These are phyloP conservation scores for Lacerta bilineata DNA, from an alignment of 2,797 vertebrate species.

Conservation along the genomic window DNA sequence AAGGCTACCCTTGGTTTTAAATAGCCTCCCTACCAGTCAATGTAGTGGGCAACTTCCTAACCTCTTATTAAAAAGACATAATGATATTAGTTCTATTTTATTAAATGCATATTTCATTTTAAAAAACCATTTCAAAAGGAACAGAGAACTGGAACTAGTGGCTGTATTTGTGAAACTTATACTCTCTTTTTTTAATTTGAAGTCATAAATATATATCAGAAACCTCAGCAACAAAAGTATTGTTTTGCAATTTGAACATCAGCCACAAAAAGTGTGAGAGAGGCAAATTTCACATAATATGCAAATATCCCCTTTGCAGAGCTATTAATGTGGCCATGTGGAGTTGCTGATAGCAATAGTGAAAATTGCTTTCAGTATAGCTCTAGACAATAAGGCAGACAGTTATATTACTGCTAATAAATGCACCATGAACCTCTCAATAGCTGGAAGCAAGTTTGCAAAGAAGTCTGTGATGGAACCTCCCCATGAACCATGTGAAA, in stretches of 20 bases:
- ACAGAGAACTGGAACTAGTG: not conserved
- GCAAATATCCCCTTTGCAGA: not conserved
- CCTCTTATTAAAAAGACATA: constrained; percentile 36
- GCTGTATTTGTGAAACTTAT: not conserved
- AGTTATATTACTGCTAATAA: constrained; percentile 26
- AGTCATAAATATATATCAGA: not conserved
- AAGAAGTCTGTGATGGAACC: constrained; percentile 19
- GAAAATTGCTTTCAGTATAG: constrained; percentile 36
- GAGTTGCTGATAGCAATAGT: constrained; percentile 32
- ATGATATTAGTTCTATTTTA: constrained; percentile 6
- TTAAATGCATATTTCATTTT: constrained; percentile 27
- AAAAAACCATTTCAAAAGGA: constrained; percentile 7
- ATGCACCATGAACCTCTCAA: constrained; percentile 7
- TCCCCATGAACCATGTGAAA: constrained; percentile 8
- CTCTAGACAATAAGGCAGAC: constrained; percentile 28
- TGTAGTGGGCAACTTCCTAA: not conserved
- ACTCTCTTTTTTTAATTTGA: constrained; percentile 37
- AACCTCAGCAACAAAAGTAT: constrained; percentile 26
- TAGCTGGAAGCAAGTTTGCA: constrained; percentile 47
- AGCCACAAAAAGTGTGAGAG: not conserved
- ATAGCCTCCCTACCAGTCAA: not conserved
- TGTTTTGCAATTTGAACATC: constrained; percentile 30
- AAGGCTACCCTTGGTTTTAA: not conserved
- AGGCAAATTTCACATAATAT: constrained; percentile 1
- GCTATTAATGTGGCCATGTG: constrained; percentile 1